phyloP scores from a whole-genome alignment of 2,888 invertebrate species.

The Eilema depressum region DNA sequence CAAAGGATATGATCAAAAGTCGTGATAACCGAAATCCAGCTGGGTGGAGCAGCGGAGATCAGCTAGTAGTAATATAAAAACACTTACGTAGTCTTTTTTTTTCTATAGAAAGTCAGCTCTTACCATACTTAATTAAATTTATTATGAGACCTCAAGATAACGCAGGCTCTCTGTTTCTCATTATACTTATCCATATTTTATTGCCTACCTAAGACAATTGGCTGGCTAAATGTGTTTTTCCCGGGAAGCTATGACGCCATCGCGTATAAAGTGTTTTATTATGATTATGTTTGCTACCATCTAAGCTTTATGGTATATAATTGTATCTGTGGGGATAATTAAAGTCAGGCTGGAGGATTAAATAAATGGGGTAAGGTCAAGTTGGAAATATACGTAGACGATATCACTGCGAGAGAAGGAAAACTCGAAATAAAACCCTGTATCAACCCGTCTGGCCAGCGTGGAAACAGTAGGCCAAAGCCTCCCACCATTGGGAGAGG shows the following conservation, averaged over 20 bases:
- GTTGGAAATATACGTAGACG: not conserved
- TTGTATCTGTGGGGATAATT: not conserved
- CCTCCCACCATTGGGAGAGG: too few relatives aligned
- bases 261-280: conserved; percentile 39
- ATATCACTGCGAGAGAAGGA: too few relatives aligned
- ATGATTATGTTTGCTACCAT: conserved; percentile 39
- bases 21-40: too few relatives aligned
- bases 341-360: not conserved
- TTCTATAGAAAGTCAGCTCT: not conserved
- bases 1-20: too few relatives aligned
- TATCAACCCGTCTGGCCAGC: too few relatives aligned
- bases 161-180: not conserved
- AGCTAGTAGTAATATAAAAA: too few relatives aligned
- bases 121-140: not conserved
- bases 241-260: conserved; percentile 26
- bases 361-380: not conserved
- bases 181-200: not conserved
- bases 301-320: not conserved
- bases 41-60: too few relatives aligned
- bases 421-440: too few relatives aligned
- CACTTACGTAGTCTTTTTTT: too few relatives aligned
- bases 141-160: not conserved
- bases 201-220: conserved; percentile 13
- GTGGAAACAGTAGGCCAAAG: too few relatives aligned
- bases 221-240: conserved; percentile 11